Base-by-base conservation (phyloP, 2,888 invertebrate genomes). In the Tetragonula carbonaria region DNA sequence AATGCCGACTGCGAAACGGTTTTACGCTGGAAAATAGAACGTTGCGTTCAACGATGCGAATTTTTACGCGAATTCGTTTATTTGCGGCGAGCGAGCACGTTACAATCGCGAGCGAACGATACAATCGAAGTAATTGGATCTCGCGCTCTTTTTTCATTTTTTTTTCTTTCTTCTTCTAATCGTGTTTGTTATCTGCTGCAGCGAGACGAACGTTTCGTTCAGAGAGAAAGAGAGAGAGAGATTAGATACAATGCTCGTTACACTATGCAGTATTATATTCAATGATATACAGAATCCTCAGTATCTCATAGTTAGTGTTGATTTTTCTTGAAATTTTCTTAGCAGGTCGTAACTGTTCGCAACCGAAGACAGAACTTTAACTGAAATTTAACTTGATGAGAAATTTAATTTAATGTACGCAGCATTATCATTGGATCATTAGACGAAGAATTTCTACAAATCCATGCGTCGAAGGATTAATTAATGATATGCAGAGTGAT, bases 1-100 rank as follows among this genome's bases (percentile, higher is more conserved):
- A 76, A 75, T 75, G 84, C 67, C 82, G 51, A n/a, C 63, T 72
- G 57, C 62, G 63, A 65, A 80, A 84, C 78, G 38, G 77, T 65
- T 77, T 80, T 8, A 33, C 66, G n/a, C 73, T 16, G 16, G 57
- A 70, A 70, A 81, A 84, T 65, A 50, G 68, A 70, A 68, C 53
- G 45, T 62, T 14, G 33, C 57, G 57, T 73, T 73, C 78, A 75
- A 23, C 80, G 45, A 57, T 57, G 78, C 74, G 78, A 80, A 65
- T 62, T 80, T 45, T 68, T 45, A 33, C 53, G 23, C 16, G 13
- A 14, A 33, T 45, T 63, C 63, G 76, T 68, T 68, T 33, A 6
- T 68, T 76, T 21, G 28, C 53, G 53, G 33, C 16, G 53, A 68
- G 73, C 13, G 50, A 38, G 63, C 21, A 13, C 23, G 4, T 23